Evolutionary conservation across 2,113 vertebrate species (phyloP).

Genomic region (Turnix velox): DNA sequence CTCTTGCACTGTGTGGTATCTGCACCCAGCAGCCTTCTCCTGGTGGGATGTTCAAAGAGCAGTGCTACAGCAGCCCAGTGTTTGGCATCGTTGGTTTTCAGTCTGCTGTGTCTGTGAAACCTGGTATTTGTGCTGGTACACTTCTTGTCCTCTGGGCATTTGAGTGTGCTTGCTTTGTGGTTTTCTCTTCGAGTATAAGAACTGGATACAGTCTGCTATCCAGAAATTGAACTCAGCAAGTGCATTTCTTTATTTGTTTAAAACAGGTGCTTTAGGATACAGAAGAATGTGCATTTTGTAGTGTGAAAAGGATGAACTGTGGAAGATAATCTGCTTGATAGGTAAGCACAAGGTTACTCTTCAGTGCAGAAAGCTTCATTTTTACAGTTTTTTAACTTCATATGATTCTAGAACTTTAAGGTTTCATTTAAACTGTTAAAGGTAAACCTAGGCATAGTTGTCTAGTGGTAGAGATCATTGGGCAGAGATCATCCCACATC

Average conservation of each 20-base stretch:
- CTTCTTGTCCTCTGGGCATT: background rate
- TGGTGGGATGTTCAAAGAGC: background rate
- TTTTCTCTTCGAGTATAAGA: background rate
- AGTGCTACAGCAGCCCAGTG: background rate
- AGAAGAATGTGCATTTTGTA: accelerated
- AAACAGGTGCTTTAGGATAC: background rate
- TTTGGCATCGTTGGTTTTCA: background rate
- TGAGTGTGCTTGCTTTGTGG: background rate
- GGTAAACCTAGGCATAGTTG: background rate
- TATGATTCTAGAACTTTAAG: background rate
- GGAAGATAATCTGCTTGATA: background rate
- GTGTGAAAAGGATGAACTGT: background rate
- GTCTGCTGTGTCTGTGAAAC: background rate
- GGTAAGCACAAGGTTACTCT: background rate
- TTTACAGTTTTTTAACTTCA: background rate
- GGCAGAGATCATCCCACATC: background rate
- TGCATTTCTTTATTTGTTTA: background rate
- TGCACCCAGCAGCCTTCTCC: background rate
- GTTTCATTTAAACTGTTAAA: background rate
- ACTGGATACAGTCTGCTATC: background rate
- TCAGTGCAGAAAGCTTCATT: background rate
- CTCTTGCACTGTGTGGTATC: background rate
- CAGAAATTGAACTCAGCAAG: background rate
- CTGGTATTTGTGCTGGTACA: background rate
- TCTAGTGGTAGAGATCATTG: background rate